These are phyloP conservation scores for Oligia fasciuncula DNA, from an alignment of 2,888 invertebrate genomes.

Conservation along the genomic window DNA sequence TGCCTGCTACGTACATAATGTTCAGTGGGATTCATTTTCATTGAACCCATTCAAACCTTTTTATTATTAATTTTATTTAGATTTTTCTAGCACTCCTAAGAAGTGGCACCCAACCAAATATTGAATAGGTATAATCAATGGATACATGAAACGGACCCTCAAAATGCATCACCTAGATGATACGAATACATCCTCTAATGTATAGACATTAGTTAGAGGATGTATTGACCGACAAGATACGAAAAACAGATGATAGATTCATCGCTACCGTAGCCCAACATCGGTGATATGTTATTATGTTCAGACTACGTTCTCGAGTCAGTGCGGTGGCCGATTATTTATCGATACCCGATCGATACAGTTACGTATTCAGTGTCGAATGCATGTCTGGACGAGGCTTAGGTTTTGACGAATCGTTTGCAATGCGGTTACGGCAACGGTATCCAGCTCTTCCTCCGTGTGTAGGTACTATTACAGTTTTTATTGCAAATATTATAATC, in stretches of 20 bases:
- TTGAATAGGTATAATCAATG: not conserved
- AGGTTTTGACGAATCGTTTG: slow-evolving; percentile 37
- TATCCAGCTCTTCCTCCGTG: slow-evolving; percentile 9
- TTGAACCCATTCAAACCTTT: not conserved
- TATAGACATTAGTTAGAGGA: not conserved
- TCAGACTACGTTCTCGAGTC: not conserved
- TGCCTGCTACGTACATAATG: not conserved
- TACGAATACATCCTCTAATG: too few species aligned
- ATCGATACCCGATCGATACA: slow-evolving; percentile 52
- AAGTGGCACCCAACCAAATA: not conserved
- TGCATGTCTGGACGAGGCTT: slow-evolving; percentile 43
- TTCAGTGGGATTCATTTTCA: not conserved
- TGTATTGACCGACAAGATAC: slow-evolving; percentile 8
- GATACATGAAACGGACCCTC: not conserved
- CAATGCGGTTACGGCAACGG: slow-evolving; percentile 57
- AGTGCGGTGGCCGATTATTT: slow-evolving; percentile 36
- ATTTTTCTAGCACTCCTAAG: not conserved
- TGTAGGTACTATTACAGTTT: slow-evolving; percentile 32
- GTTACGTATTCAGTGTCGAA: slow-evolving; percentile 49
- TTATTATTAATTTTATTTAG: not conserved
- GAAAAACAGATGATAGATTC: slow-evolving; percentile 13
- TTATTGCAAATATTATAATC: slow-evolving; percentile 16
- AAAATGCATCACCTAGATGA: not conserved
- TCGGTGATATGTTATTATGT: not conserved
- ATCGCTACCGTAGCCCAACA: not conserved